These are phyloP conservation scores for Rhombomys opimus DNA, from an alignment of 2,113 vertebrate species.

Conservation along the genomic window DNA sequence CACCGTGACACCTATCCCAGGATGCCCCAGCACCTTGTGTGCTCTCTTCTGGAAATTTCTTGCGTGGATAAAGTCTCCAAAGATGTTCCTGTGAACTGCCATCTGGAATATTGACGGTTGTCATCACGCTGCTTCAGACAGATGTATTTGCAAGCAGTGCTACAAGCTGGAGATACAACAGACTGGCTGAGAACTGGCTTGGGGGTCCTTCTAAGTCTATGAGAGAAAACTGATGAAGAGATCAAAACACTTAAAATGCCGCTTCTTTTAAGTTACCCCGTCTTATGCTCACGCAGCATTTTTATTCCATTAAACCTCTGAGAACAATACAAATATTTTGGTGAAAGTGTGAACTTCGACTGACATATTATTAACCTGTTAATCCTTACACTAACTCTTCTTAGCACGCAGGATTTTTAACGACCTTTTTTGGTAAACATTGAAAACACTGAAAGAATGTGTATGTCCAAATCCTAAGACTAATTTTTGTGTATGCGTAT, in stretches of 20 bases:
- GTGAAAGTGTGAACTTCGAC: neutral
- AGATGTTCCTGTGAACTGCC: constrained; percentile 33
- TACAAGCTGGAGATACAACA: neutral
- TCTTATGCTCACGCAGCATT: constrained; percentile 28
- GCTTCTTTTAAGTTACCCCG: constrained; percentile 35
- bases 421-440: constrained; percentile 11
- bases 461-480: neutral
- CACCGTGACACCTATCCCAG: neutral
- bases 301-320: constrained; percentile 28
- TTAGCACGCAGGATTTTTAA: constrained; percentile 50
- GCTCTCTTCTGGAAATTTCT: constrained; percentile 71
- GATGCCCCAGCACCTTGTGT: neutral
- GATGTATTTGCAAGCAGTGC: constrained; percentile 31
- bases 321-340: constrained; percentile 63
- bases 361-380: constrained; percentile 58
- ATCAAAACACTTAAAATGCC: constrained; percentile 25
- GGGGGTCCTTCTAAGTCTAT: neutral
- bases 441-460: constrained; percentile 42
- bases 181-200: neutral
- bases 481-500: neutral
- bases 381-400: constrained; percentile 47
- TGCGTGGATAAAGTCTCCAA: constrained; percentile 34
- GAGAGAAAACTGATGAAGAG: neutral
- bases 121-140: neutral
- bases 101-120: constrained; percentile 51